Conservation (phyloP, 2,888 invertebrate genomes). For the Actias luna region DNA sequence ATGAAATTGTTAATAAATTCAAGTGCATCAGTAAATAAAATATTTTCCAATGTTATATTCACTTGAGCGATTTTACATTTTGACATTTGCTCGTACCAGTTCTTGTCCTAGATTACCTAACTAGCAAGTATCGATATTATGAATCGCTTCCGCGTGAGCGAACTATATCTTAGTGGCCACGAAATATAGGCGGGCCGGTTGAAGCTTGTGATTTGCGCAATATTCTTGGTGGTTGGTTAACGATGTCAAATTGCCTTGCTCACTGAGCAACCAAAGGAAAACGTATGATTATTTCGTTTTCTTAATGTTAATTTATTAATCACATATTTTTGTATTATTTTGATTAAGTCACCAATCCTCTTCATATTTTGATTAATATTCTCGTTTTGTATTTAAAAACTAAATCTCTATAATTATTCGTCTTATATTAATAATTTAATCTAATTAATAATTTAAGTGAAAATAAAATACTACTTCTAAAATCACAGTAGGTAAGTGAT, state of each 20-base stretch:
- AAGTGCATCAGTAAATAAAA: background rate
- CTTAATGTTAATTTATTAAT: too few species aligned
- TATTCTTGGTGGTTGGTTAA: conserved; percentile 21
- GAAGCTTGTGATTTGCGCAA: conserved; percentile 39
- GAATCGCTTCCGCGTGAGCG: conserved; percentile 41
- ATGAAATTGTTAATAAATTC: background rate
- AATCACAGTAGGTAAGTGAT: background rate
- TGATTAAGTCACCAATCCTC: too few species aligned
- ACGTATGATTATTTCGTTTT: too few species aligned
- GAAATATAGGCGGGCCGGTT: conserved; percentile 35
- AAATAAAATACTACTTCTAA: too few species aligned
- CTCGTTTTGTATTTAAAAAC: too few species aligned
- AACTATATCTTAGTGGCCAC: conserved; percentile 44
- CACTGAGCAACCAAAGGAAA: background rate
- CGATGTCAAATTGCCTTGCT: conserved; percentile 5
- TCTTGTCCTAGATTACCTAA: conserved; percentile 46
- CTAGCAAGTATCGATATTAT: conserved; percentile 26
- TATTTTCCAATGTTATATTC: conserved; percentile 12
- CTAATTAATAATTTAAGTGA: too few species aligned
- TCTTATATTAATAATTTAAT: too few species aligned
- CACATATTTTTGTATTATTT: too few species aligned
- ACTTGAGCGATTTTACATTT: conserved; percentile 16
- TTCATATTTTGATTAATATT: too few species aligned
- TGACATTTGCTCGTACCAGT: conserved; percentile 40
- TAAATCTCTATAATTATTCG: too few species aligned